Evolutionary conservation across 2,888 invertebrate genomes (phyloP).

Genomic region (Drosophila rellima): DNA sequence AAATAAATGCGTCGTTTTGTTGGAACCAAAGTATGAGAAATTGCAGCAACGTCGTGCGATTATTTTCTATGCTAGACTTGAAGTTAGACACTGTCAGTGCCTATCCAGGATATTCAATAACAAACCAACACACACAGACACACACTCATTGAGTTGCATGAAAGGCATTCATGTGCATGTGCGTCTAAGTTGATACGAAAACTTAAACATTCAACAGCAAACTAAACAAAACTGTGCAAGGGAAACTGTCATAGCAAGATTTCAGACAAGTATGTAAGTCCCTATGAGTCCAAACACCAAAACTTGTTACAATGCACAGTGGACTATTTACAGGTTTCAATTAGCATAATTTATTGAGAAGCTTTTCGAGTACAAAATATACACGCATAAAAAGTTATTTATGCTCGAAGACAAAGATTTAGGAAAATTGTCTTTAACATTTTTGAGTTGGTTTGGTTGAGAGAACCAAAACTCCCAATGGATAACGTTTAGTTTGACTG

Average conservation of each 20-base stretch:
- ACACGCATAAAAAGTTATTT: slow-evolving; percentile 5
- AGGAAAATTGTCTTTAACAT: neutral
- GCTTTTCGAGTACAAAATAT: neutral
- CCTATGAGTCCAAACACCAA: slow-evolving; percentile 59
- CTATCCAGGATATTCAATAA: slow-evolving; percentile 34
- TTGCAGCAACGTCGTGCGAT: slow-evolving; percentile 19
- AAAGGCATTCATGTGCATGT: slow-evolving; percentile 68
- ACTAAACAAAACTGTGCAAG: slow-evolving; percentile 75
- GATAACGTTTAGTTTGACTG: neutral
- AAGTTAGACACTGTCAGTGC: slow-evolving; percentile 38
- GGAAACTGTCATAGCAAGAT: slow-evolving; percentile 76
- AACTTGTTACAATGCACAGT: slow-evolving; percentile 63
- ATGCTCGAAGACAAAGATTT: neutral
- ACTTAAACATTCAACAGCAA: slow-evolving; percentile 77
- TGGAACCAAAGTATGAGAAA: slow-evolving; percentile 16
- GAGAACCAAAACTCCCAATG: neutral
- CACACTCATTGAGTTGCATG: slow-evolving; percentile 32
- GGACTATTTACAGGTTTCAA: slow-evolving; percentile 15
- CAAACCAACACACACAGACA: slow-evolving; percentile 14
- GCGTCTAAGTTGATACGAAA: slow-evolving; percentile 73
- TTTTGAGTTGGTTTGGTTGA: neutral
- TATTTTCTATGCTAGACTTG: slow-evolving; percentile 22
- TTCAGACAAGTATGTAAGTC: slow-evolving; percentile 72
- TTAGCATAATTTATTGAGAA: slow-evolving; percentile 6
- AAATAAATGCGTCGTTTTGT: slow-evolving; percentile 33